A percentile compares a stretch with the other conserved stretches of the same genome.
Evolutionary conservation across 2,888 invertebrate species (phyloP).

Genomic region (Tricholauxania praeusta): DNA sequence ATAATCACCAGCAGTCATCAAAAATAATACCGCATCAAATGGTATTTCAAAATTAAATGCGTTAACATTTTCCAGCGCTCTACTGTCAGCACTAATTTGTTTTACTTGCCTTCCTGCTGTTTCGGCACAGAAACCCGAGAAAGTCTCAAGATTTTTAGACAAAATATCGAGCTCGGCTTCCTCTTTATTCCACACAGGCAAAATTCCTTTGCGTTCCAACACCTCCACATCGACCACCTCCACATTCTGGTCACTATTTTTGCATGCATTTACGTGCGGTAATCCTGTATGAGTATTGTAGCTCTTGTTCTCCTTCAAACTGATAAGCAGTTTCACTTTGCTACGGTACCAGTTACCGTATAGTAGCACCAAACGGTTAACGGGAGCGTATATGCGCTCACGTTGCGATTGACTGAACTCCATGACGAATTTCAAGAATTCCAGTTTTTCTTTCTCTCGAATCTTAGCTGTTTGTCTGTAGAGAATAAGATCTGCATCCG

Average conservation of each 20-base stretch:
- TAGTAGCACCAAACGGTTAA: slow-evolving; percentile 46
- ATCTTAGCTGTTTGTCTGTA: slow-evolving; percentile 46
- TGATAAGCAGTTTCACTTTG: slow-evolving; percentile 40
- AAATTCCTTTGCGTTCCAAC: slow-evolving; percentile 42
- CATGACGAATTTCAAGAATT: slow-evolving; percentile 51
- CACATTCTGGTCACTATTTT: slow-evolving; percentile 42
- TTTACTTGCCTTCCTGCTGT: too few relatives aligned
- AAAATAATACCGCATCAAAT: slow-evolving; percentile 55
- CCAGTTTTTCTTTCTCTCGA: slow-evolving; percentile 50
- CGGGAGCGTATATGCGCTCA: slow-evolving; percentile 52
- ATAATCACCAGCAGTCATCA: slow-evolving; percentile 55
- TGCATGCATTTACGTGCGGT: slow-evolving; percentile 54
- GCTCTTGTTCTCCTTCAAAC: slow-evolving; percentile 36
- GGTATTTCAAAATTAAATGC: slow-evolving; percentile 50
- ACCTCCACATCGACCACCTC: slow-evolving; percentile 49
- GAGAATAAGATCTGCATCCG: slow-evolving; percentile 49
- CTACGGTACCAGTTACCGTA: slow-evolving; percentile 54
- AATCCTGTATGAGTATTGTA: slow-evolving; percentile 58
- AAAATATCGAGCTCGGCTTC: slow-evolving; percentile 45
- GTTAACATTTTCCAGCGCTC: background rate
- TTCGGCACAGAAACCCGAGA: slow-evolving; percentile 29
- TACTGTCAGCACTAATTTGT: too few relatives aligned
- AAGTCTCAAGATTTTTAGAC: slow-evolving; percentile 42
- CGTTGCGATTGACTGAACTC: slow-evolving; percentile 49
- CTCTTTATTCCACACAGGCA: slow-evolving; percentile 36